Evolutionary conservation across 1,140 invertebrate species (phyloP).

Genomic region (Drosophila leontia): DNA sequence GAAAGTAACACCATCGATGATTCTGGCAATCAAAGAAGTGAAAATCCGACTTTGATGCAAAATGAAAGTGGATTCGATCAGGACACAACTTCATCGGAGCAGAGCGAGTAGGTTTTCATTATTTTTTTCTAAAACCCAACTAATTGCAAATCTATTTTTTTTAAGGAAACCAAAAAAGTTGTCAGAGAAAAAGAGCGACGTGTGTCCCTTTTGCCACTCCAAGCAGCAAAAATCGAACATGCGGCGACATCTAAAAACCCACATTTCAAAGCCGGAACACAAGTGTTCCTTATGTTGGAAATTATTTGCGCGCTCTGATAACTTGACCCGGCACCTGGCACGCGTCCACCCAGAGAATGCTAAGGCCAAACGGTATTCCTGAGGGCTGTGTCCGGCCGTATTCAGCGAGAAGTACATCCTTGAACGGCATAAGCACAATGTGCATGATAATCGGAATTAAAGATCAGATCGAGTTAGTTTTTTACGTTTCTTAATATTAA

Average conservation of each 20-base stretch:
- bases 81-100: neutral
- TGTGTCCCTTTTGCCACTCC: neutral
- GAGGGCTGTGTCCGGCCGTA: neutral
- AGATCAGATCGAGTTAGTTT: neutral
- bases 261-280: neutral
- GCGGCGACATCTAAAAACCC: neutral
- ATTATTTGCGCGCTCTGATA: fast-evolving
- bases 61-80: neutral
- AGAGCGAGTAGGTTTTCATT: neutral
- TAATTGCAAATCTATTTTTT: neutral
- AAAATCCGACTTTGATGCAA: neutral
- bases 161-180: neutral
- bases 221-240: neutral
- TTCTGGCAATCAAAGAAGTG: neutral
- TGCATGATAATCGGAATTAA: neutral
- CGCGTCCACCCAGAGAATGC: neutral
- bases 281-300: neutral
- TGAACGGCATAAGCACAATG: neutral
- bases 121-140: neutral
- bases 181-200: neutral
- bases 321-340: neutral
- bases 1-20: neutral
- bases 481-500: neutral
- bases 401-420: fast-evolving
- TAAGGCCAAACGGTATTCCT: neutral